A percentile compares a stretch with the other conserved stretches of the same genome.
phyloP scores from a whole-genome alignment of 2,888 invertebrate species.

The Didymodactylos carnosus region DNA sequence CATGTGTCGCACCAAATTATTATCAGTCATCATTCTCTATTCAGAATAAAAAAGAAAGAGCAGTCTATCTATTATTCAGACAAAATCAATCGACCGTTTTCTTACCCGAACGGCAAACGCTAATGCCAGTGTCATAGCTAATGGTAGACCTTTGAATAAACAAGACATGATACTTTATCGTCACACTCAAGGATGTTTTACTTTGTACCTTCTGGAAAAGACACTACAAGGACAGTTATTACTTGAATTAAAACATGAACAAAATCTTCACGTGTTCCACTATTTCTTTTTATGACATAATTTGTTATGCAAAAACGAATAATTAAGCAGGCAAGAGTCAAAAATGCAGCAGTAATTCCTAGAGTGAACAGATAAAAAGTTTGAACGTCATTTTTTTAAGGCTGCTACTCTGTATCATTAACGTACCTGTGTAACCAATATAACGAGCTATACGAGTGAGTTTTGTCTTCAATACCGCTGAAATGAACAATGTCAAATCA shows the following conservation, averaged over 20 bases:
- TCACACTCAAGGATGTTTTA: no score
- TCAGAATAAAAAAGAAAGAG: conserved; percentile 1
- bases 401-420: no score
- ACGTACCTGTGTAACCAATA: background rate
- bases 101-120: conserved; percentile 65
- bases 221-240: conserved; percentile 7
- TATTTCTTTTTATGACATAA: background rate
- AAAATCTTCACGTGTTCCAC: background rate
- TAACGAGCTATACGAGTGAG: background rate
- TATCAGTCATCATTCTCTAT: conserved; percentile 98
- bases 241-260: background rate
- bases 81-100: no score
- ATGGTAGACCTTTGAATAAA: conserved; percentile 92
- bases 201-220: conserved; percentile 9
- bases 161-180: no score
- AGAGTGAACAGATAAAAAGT: no score
- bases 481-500: no score
- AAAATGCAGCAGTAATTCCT: background rate
- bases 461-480: background rate
- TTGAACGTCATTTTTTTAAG: no score
- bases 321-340: background rate
- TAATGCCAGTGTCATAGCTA: conserved; percentile 89
- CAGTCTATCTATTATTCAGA: background rate
- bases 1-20: conserved; percentile 92
- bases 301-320: background rate